phyloP scores from a whole-genome alignment of 23 tunicate species.

The Diplosoma virens region DNA sequence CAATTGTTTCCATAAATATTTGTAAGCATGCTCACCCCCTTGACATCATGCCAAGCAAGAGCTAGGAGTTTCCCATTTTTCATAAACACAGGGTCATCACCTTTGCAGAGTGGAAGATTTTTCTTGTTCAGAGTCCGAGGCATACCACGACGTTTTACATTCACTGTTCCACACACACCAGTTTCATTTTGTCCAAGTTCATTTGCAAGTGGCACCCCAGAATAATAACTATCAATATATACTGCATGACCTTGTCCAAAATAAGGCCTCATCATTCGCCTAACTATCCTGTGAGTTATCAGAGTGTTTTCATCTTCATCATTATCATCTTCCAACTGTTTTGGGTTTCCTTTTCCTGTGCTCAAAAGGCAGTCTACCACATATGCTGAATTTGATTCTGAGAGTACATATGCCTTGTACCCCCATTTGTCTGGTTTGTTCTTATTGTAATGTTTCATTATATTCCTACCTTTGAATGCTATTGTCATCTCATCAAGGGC shows the following conservation, averaged over 20 bases:
- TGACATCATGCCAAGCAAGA: constrained; percentile 33
- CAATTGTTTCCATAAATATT: not conserved
- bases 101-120: not conserved
- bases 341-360: constrained; percentile 21
- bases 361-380: not conserved
- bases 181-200: not conserved
- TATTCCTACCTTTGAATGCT: constrained; percentile 26
- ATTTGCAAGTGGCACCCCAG: not conserved
- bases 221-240: constrained; percentile 18
- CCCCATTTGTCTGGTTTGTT: constrained; percentile 2
- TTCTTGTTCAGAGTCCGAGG: not conserved
- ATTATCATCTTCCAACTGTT: too few species aligned
- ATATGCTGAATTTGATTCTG: not conserved
- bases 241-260: constrained; percentile 6
- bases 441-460: constrained; percentile 9
- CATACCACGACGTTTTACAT: constrained; percentile 14
- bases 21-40: not conserved
- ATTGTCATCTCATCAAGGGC: constrained; percentile 20
- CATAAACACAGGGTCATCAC: constrained; percentile 17
- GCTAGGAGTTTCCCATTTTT: not conserved
- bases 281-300: constrained; percentile 4
- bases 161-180: constrained; percentile 34
- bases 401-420: not conserved
- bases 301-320: not conserved
- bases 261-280: not conserved